Evolutionary conservation across 2,113 vertebrate species (phyloP).

Genomic region (Ictalurus punctatus): DNA sequence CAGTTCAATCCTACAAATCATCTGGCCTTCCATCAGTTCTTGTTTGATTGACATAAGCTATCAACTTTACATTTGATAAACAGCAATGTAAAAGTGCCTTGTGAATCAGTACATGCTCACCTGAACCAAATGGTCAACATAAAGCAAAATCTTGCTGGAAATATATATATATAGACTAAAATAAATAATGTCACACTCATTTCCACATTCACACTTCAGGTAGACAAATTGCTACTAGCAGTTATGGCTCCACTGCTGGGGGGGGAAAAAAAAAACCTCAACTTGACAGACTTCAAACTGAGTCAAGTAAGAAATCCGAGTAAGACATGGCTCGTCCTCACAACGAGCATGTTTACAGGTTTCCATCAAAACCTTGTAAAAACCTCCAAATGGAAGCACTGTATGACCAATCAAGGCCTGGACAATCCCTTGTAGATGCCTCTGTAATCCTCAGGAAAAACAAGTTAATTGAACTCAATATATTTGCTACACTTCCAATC

Average conservation of each 20-base stretch:
- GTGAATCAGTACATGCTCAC: constrained; percentile 49
- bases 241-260: constrained; percentile 36
- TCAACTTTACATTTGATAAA: constrained; percentile 49
- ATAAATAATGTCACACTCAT: constrained; percentile 46
- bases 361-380: neutral
- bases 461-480: neutral
- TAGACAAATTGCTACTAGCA: constrained; percentile 47
- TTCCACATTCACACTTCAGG: constrained; percentile 50
- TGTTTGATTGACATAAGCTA: constrained; percentile 54
- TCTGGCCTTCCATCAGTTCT: constrained; percentile 44
- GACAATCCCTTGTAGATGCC: neutral
- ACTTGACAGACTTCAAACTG: neutral
- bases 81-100: constrained; percentile 69
- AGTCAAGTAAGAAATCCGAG: neutral
- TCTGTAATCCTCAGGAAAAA: constrained; percentile 18
- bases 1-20: constrained; percentile 21
- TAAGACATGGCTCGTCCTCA: neutral
- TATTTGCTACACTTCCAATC: neutral
- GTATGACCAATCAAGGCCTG: constrained; percentile 9
- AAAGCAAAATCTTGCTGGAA: constrained; percentile 41
- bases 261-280: neutral
- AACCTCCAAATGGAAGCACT: constrained; percentile 44
- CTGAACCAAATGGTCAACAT: constrained; percentile 58
- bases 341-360: neutral
- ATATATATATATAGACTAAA: constrained; percentile 47